These are phyloP conservation scores for Xerus inauris DNA, from an alignment of 2,113 vertebrate genomes.

Conservation along the genomic window DNA sequence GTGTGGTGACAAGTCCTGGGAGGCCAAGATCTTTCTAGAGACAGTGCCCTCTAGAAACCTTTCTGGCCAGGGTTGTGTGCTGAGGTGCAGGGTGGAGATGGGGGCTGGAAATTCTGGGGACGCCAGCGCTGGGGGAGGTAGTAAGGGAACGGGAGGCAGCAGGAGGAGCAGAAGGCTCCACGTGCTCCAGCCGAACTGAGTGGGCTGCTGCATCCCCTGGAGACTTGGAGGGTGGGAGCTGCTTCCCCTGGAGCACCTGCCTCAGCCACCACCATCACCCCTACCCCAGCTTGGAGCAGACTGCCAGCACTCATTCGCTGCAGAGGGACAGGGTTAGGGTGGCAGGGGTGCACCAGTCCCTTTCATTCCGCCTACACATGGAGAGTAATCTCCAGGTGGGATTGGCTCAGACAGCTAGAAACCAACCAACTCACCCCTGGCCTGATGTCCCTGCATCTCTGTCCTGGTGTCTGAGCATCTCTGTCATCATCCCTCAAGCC, in stretches of 20 bases:
- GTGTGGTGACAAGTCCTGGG: background rate
- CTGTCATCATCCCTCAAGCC: background rate
- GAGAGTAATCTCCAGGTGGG: background rate
- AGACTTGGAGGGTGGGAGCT: background rate
- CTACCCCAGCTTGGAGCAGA: background rate
- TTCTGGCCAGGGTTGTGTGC: background rate
- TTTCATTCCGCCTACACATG: background rate
- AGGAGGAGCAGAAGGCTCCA: background rate
- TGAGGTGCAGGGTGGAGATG: background rate
- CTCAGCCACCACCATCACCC: background rate
- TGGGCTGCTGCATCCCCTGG: background rate
- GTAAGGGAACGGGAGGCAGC: background rate
- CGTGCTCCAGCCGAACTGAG: background rate
- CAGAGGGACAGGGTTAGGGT: background rate
- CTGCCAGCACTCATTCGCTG: background rate
- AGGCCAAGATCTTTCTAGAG: background rate
- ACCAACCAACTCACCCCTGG: background rate
- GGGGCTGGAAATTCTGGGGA: background rate
- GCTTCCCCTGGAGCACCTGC: background rate
- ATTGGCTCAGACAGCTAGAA: background rate
- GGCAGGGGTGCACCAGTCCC: background rate
- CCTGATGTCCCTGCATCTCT: accelerated
- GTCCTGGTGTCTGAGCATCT: background rate
- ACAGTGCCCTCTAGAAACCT: background rate
- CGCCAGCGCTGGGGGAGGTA: background rate